Evolutionary conservation across 2,888 invertebrate genomes (phyloP).

Genomic region (Conops quadrifasciatus): DNA sequence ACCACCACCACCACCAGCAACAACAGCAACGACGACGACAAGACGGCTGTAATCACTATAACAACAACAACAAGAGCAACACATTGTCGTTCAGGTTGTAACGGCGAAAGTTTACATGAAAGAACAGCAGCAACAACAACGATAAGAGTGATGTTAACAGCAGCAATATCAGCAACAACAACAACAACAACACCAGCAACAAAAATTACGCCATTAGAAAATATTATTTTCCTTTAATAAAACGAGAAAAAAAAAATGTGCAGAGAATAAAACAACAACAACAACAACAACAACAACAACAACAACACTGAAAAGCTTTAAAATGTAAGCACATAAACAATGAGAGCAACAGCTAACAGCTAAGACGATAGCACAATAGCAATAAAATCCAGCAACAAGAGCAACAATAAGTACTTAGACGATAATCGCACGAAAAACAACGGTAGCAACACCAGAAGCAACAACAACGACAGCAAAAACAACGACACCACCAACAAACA

Average conservation of each 20-base stretch:
- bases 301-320: neutral
- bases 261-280: neutral
- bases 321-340: neutral
- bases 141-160: neutral
- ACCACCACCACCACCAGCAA: neutral
- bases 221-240: too few species aligned
- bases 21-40: neutral
- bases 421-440: too few species aligned
- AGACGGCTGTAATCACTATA: neutral
- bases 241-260: neutral
- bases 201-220: too few species aligned
- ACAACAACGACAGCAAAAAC: too few species aligned
- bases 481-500: too few species aligned
- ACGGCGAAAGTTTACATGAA: too few species aligned
- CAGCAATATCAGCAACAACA: neutral
- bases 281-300: neutral
- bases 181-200: neutral
- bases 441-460: too few species aligned
- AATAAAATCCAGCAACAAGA: too few species aligned
- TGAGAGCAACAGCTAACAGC: too few species aligned
- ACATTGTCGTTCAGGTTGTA: neutral
- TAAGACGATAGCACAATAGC: too few species aligned
- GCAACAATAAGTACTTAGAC: too few species aligned
- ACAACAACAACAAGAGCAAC: slow-evolving; percentile 11
- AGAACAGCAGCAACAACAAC: neutral